A percentile compares a stretch with the other conserved stretches of the same genome.
Evolutionary conservation across 2,888 invertebrate genomes (phyloP).

Genomic region (Dasysyrphus tricinctus): DNA sequence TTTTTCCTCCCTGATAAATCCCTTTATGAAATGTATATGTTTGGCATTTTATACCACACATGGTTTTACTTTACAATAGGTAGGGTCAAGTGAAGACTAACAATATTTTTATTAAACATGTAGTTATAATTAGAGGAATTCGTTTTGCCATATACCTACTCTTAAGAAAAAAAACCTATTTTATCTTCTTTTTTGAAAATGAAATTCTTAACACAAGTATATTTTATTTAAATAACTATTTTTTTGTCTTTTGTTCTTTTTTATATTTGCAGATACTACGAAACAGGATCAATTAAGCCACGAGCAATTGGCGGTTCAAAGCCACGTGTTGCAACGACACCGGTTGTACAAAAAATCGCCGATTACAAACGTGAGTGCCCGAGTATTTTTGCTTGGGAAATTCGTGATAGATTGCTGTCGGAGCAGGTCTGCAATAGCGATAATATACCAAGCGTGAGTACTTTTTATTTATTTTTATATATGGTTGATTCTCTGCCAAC

Average conservation of each 20-base stretch:
- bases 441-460: constrained; percentile 95
- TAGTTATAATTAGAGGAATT: no score
- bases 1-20: no score
- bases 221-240: not conserved
- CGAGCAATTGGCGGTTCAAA: constrained; percentile 98
- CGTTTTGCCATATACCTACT: no score
- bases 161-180: no score
- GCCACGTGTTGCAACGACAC: constrained; percentile 96
- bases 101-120: no score
- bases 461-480: not conserved
- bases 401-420: constrained; percentile 95
- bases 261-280: constrained; percentile 92
- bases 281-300: constrained; percentile 98
- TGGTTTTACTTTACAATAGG: no score
- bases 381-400: constrained; percentile 99
- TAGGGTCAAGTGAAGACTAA: no score
- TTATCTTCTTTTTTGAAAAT: not conserved
- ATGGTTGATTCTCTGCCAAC: no score
- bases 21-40: no score
- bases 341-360: constrained; percentile 97
- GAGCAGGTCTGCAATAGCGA: constrained; percentile 98
- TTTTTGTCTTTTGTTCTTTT: constrained; percentile 17
- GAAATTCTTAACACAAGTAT: not conserved
- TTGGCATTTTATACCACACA: no score
- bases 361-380: constrained; percentile 99